Evolutionary conservation across 2,797 vertebrate species (phyloP).

Genomic region (Acanthis flammea): DNA sequence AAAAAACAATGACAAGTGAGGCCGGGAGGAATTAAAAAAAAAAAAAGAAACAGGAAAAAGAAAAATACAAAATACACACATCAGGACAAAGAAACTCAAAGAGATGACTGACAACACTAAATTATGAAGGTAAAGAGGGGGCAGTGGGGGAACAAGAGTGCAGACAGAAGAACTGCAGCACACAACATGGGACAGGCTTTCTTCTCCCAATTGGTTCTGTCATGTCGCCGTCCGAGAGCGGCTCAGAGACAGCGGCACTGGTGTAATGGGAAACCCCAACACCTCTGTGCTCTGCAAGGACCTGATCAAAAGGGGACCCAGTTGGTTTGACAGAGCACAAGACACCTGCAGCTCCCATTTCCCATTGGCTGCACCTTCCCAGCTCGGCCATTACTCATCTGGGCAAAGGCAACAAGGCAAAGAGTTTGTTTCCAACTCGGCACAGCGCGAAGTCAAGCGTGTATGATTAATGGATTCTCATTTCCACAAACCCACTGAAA

Average conservation of each 20-base stretch:
- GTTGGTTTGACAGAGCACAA: not conserved
- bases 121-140: not conserved
- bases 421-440: not conserved
- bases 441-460: accelerated
- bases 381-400: not conserved
- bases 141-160: not conserved
- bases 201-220: conserved; percentile 21
- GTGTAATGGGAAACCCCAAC: not conserved
- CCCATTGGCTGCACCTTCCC: accelerated
- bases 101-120: not conserved
- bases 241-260: accelerated
- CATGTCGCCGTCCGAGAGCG: accelerated
- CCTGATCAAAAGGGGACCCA: not conserved
- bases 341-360: accelerated
- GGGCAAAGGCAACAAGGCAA: not conserved
- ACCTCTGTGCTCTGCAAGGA: not conserved
- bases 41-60: not conserved
- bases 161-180: not conserved
- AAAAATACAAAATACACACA: not conserved
- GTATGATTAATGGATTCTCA: not conserved
- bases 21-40: not conserved
- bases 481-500: not conserved
- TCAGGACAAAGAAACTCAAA: not conserved
- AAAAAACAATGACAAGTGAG: not conserved
- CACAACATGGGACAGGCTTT: not conserved